Conservation (phyloP, 1,140 invertebrate species). For the Amyelois transitella region DNA sequence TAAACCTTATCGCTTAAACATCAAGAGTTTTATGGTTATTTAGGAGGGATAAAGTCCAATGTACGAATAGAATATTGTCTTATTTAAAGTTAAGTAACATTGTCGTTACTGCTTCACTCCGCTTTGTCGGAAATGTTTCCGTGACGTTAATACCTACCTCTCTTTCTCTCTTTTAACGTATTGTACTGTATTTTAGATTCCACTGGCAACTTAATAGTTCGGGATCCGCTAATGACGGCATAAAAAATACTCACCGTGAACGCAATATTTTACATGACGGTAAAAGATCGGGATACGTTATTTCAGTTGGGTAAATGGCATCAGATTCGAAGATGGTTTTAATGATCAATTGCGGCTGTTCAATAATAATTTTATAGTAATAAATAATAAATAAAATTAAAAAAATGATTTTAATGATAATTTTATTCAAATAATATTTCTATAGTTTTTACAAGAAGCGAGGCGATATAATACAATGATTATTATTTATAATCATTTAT, state of each 20-base stretch:
- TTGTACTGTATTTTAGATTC: no score
- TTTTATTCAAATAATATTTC: constrained; percentile 37
- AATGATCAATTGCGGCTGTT: no score
- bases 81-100: not conserved
- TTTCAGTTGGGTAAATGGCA: no score
- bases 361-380: no score
- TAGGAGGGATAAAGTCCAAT: not conserved
- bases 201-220: no score
- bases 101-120: not conserved
- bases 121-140: not conserved
- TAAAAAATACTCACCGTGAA: no score
- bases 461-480: constrained; percentile 26
- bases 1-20: constrained; percentile 24
- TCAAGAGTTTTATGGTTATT: not conserved
- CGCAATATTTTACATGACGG: no score
- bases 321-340: no score
- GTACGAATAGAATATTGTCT: not conserved
- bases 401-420: not conserved
- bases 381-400: not conserved
- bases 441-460: constrained; percentile 33
- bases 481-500: constrained; percentile 19
- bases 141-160: no score
- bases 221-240: no score
- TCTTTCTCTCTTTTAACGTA: no score
- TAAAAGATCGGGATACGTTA: no score